These are phyloP conservation scores for Haliclona indistincta DNA, from an alignment of 37 sponge, comb jelly and placozoan genomes.

Conservation along the genomic window DNA sequence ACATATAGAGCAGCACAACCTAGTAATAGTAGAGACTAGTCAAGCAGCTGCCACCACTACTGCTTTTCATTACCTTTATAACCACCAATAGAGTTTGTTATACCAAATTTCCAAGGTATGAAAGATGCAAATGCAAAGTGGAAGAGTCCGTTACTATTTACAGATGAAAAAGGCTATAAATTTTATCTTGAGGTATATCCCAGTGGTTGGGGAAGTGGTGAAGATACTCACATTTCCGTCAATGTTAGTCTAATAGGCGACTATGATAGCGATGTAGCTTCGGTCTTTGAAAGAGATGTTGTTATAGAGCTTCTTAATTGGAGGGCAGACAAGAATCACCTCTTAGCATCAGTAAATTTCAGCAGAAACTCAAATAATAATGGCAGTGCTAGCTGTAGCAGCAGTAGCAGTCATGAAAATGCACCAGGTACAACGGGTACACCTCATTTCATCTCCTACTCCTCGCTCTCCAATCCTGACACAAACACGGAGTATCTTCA, in stretches of 20 bases:
- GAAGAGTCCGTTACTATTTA: no score
- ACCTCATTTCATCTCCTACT: no score
- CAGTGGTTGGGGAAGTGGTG: not conserved
- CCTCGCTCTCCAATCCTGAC: no score
- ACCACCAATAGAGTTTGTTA: no score
- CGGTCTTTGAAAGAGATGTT: not conserved
- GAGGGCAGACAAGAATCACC: not conserved
- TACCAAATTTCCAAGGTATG: no score
- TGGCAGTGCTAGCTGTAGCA: no score
- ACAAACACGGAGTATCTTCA: slow-evolving; percentile 3
- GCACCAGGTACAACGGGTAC: not conserved
- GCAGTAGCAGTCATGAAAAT: not conserved
- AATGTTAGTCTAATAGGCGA: not conserved
- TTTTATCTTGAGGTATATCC: not conserved
- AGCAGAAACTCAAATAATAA: not conserved
- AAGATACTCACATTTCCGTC: not conserved
- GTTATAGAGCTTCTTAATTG: slow-evolving; percentile 9
- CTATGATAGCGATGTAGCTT: not conserved
- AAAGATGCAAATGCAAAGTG: no score
- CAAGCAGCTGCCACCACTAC: no score
- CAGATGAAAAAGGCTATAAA: not conserved
- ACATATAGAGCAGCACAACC: no score
- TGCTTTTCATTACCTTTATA: no score
- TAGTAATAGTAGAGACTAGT: no score
- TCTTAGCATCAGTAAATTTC: no score